Conservation (phyloP, 2,888 invertebrate species). For the Drosophila anceps region DNA sequence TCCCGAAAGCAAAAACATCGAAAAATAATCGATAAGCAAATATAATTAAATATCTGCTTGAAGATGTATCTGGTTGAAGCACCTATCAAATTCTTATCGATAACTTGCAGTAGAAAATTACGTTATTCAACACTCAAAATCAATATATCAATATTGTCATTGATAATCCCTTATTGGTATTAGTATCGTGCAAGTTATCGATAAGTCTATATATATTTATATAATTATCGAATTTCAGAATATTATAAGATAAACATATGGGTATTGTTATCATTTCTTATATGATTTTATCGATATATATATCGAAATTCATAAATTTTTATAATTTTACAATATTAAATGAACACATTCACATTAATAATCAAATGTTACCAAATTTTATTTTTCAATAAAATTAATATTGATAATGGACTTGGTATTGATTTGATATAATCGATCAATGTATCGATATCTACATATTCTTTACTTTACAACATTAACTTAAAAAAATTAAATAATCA, state of each 20-base stretch:
- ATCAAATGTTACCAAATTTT: too few relatives aligned
- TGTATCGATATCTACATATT: neutral
- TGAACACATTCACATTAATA: neutral
- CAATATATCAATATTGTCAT: too few relatives aligned
- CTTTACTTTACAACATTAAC: neutral
- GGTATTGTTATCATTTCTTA: too few relatives aligned
- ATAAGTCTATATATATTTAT: neutral
- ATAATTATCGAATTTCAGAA: neutral
- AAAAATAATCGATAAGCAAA: slow-evolving; percentile 2
- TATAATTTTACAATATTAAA: neutral
- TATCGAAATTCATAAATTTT: neutral
- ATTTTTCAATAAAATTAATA: neutral
- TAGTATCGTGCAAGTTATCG: too few relatives aligned
- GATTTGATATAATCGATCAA: neutral
- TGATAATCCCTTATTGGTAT: too few relatives aligned
- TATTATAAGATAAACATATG: too few relatives aligned
- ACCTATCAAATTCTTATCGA: neutral
- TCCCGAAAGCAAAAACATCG: slow-evolving; percentile 49
- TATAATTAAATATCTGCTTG: neutral
- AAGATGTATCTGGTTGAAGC: neutral
- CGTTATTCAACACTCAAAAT: too few relatives aligned
- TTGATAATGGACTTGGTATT: neutral
- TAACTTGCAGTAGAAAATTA: too few relatives aligned
- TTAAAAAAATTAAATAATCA: too few relatives aligned
- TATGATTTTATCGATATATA: neutral